A percentile compares a stretch with the other conserved stretches of the same genome.
Evolutionary conservation across 2,113 vertebrate genomes (phyloP).

Genomic region (Entosphenus tridentatus): DNA sequence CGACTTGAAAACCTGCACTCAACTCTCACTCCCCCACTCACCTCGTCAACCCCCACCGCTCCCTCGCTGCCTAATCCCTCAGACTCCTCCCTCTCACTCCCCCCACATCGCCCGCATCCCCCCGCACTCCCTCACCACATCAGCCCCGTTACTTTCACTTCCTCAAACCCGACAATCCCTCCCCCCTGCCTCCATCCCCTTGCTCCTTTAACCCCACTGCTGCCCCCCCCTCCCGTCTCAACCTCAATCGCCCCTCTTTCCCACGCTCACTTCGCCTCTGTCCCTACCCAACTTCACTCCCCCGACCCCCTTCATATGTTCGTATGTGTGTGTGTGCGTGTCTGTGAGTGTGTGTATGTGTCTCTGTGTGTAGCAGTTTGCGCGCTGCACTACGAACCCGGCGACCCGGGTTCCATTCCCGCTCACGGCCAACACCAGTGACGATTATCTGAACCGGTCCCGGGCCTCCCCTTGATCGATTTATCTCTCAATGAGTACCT

Average conservation of each 20-base stretch:
- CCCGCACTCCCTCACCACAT: not conserved
- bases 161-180: not conserved
- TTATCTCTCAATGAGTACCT: too few relatives aligned
- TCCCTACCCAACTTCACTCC: not conserved
- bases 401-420: too few relatives aligned
- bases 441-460: too few relatives aligned
- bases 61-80: not conserved
- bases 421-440: too few relatives aligned
- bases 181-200: not conserved
- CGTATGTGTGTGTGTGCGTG: not conserved
- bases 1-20: not conserved
- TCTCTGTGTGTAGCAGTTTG: not conserved
- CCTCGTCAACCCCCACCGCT: not conserved
- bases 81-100: not conserved
- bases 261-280: not conserved
- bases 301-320: not conserved
- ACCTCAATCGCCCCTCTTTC: not conserved
- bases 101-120: not conserved
- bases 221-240: not conserved
- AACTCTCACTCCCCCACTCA: not conserved
- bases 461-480: too few relatives aligned
- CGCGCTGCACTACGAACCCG: too few relatives aligned
- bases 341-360: slow-evolving; percentile 2
- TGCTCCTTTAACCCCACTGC: too few relatives aligned
- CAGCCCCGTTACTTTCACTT: not conserved